A percentile compares a stretch with the other conserved stretches of the same genome.
Conservation (phyloP, 2,888 invertebrate genomes). For the Myopa tessellatipennis region DNA sequence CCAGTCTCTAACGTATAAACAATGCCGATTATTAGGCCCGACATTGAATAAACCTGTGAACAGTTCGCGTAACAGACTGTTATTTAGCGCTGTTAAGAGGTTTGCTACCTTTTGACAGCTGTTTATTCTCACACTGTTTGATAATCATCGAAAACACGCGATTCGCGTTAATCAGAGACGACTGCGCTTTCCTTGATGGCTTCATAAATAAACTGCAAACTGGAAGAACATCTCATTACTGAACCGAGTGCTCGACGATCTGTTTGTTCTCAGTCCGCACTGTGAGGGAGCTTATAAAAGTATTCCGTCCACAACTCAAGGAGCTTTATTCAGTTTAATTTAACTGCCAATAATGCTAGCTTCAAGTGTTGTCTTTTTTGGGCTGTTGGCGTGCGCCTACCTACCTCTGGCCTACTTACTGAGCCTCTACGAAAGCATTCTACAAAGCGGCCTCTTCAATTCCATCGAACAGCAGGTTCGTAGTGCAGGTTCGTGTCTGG, state of each 20-base stretch:
- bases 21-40: not conserved
- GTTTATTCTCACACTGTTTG: not conserved
- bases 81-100: not conserved
- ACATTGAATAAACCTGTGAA: not conserved
- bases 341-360: constrained; percentile 9
- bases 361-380: not conserved
- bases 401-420: not conserved
- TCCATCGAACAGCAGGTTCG: constrained; percentile 31
- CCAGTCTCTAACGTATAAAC: not conserved
- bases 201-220: constrained; percentile 26
- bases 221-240: constrained; percentile 14
- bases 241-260: not conserved
- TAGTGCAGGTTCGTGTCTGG: constrained; percentile 38
- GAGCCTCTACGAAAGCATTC: constrained; percentile 22
- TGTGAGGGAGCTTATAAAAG: not conserved
- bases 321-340: not conserved
- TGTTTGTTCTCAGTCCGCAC: not conserved
- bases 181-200: constrained; percentile 9
- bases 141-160: not conserved
- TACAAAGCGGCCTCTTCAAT: constrained; percentile 44
- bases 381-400: not conserved
- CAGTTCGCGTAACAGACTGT: not conserved
- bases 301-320: not conserved
- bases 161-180: not conserved
- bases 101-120: not conserved